A percentile compares a stretch with the other conserved stretches of the same genome.
phyloP scores from a whole-genome alignment of 2,113 vertebrate species.

The Rhodinocichla rosea region DNA sequence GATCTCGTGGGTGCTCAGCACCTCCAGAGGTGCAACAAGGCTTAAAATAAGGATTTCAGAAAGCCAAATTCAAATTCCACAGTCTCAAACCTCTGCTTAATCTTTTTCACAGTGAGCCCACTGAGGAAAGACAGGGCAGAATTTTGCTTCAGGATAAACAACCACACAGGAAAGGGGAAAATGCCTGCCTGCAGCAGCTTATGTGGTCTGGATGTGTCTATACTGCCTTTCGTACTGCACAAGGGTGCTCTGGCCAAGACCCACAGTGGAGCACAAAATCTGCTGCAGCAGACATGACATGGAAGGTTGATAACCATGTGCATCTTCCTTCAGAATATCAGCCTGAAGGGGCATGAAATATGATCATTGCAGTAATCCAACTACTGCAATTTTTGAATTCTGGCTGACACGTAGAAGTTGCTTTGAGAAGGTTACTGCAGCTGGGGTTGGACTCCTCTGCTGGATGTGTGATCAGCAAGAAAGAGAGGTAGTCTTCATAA shows the following conservation, averaged over 20 bases:
- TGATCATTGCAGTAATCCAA: background rate
- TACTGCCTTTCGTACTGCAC: background rate
- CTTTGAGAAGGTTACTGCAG: background rate
- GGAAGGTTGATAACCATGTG: background rate
- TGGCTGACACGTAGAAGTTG: background rate
- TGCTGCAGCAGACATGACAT: background rate
- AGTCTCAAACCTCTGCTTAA: background rate
- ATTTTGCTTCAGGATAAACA: background rate
- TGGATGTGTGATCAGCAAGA: background rate
- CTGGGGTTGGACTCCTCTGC: rapidly evolving
- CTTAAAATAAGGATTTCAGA: background rate
- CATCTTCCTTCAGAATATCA: background rate
- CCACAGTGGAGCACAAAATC: background rate
- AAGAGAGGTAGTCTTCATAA: background rate
- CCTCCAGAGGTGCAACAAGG: background rate
- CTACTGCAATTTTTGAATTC: background rate
- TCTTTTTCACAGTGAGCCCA: background rate
- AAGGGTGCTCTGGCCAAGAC: background rate
- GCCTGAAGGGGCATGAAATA: background rate
- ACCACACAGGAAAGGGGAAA: background rate
- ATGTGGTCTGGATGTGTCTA: background rate
- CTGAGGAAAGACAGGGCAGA: background rate
- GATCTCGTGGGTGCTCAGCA: background rate
- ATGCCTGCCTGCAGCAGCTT: background rate
- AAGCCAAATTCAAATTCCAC: background rate